Percentiles rank a stretch among this genome's conserved stretches.
Conservation (phyloP, 2,797 vertebrate genomes). For the Cirrhinus mrigala region DNA sequence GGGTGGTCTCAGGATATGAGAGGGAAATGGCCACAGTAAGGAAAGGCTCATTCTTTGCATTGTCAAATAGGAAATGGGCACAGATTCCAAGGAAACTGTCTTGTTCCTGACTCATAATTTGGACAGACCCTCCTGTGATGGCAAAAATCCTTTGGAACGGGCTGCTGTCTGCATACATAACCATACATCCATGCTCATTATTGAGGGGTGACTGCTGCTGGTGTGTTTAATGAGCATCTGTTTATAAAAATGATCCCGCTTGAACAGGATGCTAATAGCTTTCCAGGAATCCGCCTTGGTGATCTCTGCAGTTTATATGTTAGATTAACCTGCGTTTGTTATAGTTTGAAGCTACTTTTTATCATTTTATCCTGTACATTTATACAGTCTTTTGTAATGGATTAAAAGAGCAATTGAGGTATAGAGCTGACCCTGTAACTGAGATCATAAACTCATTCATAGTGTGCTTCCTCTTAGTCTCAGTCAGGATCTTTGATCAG, state of each 20-base stretch:
- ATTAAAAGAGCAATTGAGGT: not conserved
- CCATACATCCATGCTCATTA: not conserved
- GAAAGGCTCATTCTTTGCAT: conserved; percentile 75
- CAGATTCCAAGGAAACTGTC: conserved; percentile 79
- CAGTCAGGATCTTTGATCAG: conserved; percentile 1
- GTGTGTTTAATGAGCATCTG: not conserved
- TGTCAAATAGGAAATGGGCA: conserved; percentile 79
- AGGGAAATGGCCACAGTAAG: conserved; percentile 73
- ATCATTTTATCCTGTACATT: too few relatives aligned
- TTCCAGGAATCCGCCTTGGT: not conserved
- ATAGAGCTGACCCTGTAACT: conserved; percentile 16
- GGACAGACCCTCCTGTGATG: conserved; percentile 42
- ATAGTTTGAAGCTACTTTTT: not conserved
- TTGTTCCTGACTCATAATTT: conserved; percentile 75
- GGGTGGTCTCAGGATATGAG: conserved; percentile 78
- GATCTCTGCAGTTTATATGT: not conserved
- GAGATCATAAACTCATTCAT: conserved; percentile 17
- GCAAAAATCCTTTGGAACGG: conserved; percentile 1
- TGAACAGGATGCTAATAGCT: not conserved
- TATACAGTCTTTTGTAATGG: not conserved
- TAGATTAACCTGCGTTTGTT: not conserved
- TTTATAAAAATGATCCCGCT: not conserved
- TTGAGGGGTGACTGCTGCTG: not conserved
- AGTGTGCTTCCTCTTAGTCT: not conserved
- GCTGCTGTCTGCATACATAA: not conserved